phyloP scores from a whole-genome alignment of 1,140 invertebrate species.

The Heliconius congener region DNA sequence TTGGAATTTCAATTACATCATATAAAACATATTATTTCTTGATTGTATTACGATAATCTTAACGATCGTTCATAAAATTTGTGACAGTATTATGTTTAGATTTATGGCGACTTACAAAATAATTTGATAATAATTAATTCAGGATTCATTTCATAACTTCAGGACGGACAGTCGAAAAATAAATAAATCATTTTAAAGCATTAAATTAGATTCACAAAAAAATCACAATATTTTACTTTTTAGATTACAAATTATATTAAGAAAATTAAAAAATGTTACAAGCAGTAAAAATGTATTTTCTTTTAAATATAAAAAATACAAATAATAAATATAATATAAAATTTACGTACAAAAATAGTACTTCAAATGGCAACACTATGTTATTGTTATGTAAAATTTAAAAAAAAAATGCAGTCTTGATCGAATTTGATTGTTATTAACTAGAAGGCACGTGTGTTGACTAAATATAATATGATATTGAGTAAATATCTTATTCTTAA shows the following conservation, averaged over 20 bases:
- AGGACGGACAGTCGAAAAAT: slow-evolving; percentile 23
- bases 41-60: no score
- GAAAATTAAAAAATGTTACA: background rate
- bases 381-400: background rate
- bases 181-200: slow-evolving; percentile 22
- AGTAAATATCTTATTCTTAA: background rate
- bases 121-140: background rate
- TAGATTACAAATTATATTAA: no score
- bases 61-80: no score
- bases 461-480: background rate
- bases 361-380: background rate
- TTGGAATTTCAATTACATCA: no score
- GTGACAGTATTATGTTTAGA: background rate
- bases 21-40: no score
- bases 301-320: background rate
- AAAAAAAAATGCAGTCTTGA: slow-evolving; percentile 4
- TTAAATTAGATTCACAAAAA: background rate
- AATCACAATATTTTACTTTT: background rate
- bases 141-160: background rate
- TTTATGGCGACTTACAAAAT: background rate
- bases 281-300: background rate
- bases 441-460: slow-evolving; percentile 20
- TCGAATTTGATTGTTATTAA: slow-evolving; percentile 7
- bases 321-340: background rate
- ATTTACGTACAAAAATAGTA: background rate